Percentiles rank a stretch among this genome's conserved stretches.
These are phyloP conservation scores for Protodeltote pygarga DNA, from an alignment of 2,888 invertebrate genomes.

Conservation along the genomic window DNA sequence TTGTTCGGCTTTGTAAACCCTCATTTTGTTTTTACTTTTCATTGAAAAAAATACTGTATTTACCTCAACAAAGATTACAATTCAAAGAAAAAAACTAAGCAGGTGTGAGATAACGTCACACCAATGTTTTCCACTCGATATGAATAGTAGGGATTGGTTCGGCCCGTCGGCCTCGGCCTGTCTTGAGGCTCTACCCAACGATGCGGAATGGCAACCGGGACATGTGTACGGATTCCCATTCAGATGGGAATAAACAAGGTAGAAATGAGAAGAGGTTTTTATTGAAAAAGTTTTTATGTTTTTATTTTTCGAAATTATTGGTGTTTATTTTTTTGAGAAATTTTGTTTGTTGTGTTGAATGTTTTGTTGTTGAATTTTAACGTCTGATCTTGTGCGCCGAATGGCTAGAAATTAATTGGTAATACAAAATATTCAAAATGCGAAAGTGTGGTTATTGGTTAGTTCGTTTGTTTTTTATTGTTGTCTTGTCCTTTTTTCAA, in stretches of 20 bases:
- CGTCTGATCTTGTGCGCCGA: too few species aligned
- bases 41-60: slow-evolving; percentile 14
- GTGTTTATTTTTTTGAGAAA: too few species aligned
- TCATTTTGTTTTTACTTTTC: neutral
- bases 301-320: slow-evolving; percentile 13
- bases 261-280: slow-evolving; percentile 34
- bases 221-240: slow-evolving; percentile 49
- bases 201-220: slow-evolving; percentile 45
- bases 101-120: slow-evolving; percentile 43
- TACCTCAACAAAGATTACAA: slow-evolving; percentile 1
- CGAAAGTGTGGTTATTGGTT: too few species aligned
- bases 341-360: slow-evolving; percentile 1
- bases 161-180: slow-evolving; percentile 33
- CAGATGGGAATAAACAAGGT: slow-evolving; percentile 44
- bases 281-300: slow-evolving; percentile 18
- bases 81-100: slow-evolving; percentile 20
- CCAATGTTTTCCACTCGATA: slow-evolving; percentile 46
- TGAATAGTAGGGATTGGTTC: slow-evolving; percentile 47
- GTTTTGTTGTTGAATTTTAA: too few species aligned
- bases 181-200: slow-evolving; percentile 40
- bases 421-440: too few species aligned
- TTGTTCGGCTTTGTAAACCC: too few species aligned
- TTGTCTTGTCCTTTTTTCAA: too few species aligned
- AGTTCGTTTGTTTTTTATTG: too few species aligned
- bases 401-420: too few species aligned